Conservation (phyloP, 2,113 vertebrate species). For the Pelvicachromis taeniatus region DNA sequence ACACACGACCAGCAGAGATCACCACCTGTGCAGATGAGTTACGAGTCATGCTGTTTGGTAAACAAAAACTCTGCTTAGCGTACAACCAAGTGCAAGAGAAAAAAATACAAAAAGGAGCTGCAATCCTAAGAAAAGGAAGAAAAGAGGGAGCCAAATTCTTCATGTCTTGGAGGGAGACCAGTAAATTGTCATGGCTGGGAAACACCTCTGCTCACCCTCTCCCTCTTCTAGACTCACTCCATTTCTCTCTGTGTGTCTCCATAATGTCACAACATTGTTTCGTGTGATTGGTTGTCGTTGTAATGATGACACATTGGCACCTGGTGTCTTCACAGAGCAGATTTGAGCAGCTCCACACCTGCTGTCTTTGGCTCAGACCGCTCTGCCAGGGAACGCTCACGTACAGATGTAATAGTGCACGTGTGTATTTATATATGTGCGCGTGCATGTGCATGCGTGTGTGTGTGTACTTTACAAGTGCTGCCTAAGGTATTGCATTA, state of each 20-base stretch:
- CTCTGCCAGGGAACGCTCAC: neutral
- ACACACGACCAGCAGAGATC: neutral
- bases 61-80: neutral
- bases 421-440: neutral
- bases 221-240: neutral
- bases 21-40: neutral
- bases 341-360: conserved; percentile 51
- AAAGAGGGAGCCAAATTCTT: neutral
- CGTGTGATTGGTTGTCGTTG: conserved; percentile 24
- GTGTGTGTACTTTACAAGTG: conserved; percentile 4
- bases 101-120: neutral
- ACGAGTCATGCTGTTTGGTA: neutral
- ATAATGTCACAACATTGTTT: conserved; percentile 36
- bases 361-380: conserved; percentile 38
- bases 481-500: conserved; percentile 35
- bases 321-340: conserved; percentile 1
- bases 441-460: neutral
- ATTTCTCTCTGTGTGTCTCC: neutral
- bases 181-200: neutral
- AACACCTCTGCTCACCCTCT: neutral
- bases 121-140: conserved; percentile 5
- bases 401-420: conserved; percentile 25
- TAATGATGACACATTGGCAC: conserved; percentile 57
- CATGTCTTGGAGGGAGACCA: conserved; percentile 1
- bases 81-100: neutral